Evolutionary conservation across 2,888 invertebrate genomes (phyloP).

Genomic region (Herminia tarsipennalis): DNA sequence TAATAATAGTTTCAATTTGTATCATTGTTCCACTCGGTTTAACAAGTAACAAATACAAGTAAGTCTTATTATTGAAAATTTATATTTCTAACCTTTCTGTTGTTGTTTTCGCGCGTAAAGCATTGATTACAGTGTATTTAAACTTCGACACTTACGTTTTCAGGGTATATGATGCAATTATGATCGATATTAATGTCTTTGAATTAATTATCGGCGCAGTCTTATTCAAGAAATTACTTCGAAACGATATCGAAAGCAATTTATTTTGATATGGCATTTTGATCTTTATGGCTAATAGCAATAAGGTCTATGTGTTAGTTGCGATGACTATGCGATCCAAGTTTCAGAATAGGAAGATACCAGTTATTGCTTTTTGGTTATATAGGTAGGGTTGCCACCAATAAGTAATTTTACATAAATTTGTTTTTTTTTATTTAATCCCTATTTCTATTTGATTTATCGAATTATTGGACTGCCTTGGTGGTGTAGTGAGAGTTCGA

Average conservation of each 20-base stretch:
- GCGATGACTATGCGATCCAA: constrained; percentile 38
- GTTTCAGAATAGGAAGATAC: constrained; percentile 65
- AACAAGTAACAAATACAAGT: constrained; percentile 28
- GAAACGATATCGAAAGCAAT: constrained; percentile 39
- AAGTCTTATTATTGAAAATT: constrained; percentile 36
- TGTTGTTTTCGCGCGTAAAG: constrained; percentile 61
- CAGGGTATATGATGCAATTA: constrained; percentile 10
- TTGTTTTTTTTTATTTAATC: constrained; percentile 3
- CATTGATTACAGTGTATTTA: constrained; percentile 39
- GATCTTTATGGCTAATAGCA: constrained; percentile 38
- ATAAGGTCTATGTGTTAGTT: constrained; percentile 55
- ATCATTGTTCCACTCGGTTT: background rate
- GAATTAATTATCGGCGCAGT: constrained; percentile 58
- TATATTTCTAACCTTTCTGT: constrained; percentile 50
- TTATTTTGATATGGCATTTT: constrained; percentile 44
- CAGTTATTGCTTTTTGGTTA: constrained; percentile 57
- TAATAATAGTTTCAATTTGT: constrained; percentile 6
- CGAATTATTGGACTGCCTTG: background rate
- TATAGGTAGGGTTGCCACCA: constrained; percentile 37
- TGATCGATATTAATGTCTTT: constrained; percentile 45
- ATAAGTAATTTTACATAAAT: constrained; percentile 22
- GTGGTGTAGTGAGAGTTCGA: no score
- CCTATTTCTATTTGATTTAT: background rate
- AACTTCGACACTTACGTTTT: constrained; percentile 31
- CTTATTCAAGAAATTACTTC: constrained; percentile 69